Evolutionary conservation across 2,888 invertebrate species (phyloP).

Genomic region (Tenthredo notha): DNA sequence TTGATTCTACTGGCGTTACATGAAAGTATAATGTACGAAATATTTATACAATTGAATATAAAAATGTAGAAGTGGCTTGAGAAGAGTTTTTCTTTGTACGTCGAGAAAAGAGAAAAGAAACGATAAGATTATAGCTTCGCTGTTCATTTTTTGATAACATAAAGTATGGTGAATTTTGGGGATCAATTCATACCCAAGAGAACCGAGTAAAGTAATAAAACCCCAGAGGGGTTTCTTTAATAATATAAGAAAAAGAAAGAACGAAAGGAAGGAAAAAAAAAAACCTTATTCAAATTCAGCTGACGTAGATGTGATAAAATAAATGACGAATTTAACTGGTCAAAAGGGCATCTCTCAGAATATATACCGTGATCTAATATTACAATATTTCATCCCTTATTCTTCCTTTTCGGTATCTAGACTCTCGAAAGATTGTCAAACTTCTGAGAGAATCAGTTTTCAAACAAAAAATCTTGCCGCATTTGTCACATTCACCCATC

Average conservation of each 20-base stretch:
- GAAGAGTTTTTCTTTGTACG: neutral
- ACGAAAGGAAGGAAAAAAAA: neutral
- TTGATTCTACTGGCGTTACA: neutral
- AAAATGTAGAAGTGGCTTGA: neutral
- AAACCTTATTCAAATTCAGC: constrained; percentile 10
- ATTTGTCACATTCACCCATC: neutral
- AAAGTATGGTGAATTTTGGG: neutral
- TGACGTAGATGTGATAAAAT: constrained; percentile 29
- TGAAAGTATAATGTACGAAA: neutral
- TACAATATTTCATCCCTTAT: constrained; percentile 8
- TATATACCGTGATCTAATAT: constrained; percentile 12
- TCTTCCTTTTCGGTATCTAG: neutral
- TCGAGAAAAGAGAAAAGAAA: neutral
- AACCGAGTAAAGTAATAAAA: constrained; percentile 27
- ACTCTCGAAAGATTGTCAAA: constrained; percentile 31
- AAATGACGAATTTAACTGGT: constrained; percentile 17
- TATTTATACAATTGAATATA: neutral
- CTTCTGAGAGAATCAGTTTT: neutral
- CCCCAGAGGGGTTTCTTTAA: constrained; percentile 5
- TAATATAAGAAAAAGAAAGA: neutral
- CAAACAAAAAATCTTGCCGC: neutral
- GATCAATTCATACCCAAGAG: neutral
- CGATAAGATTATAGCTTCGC: neutral
- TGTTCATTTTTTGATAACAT: constrained; percentile 15
- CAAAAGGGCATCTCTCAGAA: constrained; percentile 21